phyloP scores from a whole-genome alignment of 2,888 invertebrate genomes.

The Nowickia ferox region DNA sequence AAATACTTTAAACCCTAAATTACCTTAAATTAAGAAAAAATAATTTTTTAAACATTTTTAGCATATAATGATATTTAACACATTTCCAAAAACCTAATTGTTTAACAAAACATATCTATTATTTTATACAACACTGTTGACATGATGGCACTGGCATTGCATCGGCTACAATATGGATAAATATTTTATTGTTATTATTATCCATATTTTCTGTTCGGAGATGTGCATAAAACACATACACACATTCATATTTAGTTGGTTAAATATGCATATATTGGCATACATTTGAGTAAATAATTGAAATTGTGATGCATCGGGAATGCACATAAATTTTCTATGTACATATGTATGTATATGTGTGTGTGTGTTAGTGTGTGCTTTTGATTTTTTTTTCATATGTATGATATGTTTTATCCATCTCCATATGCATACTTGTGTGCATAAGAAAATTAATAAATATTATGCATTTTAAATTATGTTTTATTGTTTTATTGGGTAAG shows the following conservation, averaged over 20 bases:
- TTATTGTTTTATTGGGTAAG: conserved; percentile 12
- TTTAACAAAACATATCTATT: neutral
- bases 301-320: conserved; percentile 26
- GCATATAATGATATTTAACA: too few species aligned
- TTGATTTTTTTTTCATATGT: neutral
- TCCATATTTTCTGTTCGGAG: conserved; percentile 12
- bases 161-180: neutral
- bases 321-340: neutral
- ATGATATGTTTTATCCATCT: neutral
- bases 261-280: conserved; percentile 13
- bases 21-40: too few species aligned
- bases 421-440: conserved; percentile 22
- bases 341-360: neutral
- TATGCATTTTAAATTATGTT: conserved; percentile 19
- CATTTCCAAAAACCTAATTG: too few species aligned
- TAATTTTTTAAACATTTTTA: too few species aligned
- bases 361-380: neutral
- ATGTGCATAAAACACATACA: conserved; percentile 20
- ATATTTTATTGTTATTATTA: conserved; percentile 25
- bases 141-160: neutral
- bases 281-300: conserved; percentile 39
- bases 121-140: neutral
- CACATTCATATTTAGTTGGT: conserved; percentile 24
- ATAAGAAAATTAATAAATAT: conserved; percentile 52
- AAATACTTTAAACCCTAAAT: too few species aligned